Evolutionary conservation across 2,888 invertebrate genomes (phyloP), one percentile per base, ranked within the genome.

Genomic region (Scaptomyza cyrtandrae): DNA sequence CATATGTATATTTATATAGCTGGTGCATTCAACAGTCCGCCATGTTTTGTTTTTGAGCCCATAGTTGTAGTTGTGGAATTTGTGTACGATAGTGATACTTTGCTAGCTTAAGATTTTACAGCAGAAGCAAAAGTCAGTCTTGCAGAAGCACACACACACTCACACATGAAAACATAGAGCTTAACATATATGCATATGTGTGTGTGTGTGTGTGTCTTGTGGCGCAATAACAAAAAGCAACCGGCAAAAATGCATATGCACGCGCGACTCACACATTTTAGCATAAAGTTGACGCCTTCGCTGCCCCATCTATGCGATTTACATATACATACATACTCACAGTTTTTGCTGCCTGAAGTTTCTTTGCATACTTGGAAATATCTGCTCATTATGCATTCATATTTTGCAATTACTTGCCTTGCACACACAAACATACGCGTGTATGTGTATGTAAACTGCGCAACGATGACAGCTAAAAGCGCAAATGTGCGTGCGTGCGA

Each of bases 361-460:
- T 77, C 86, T 59, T 63, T 75, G 81, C 72, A 71, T 61, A 87
- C 86, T 90, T 87, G 88, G 70, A 82, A 87, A 89, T 84, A 87
- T 87, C 82, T 87, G 80, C 84, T 90, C 90, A 89, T 90, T 90
- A 90, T 90, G 83, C 86, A 90, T 90, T 90, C 90, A 90, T 88
- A 86, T 90, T 89, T 90, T 78, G 69, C 82, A 88, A 86, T 88
- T 86, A 89, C 80, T 76, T 71, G 57, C 63, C 55, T 50, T 35
- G 44, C 55, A 62, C 41, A 58, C 46, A 70, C 44, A 54, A 45
- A 44, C 35, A 56, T 16, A 49, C 16, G 1, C 13, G 24, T 24
- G 24, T 24, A 3, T 24, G 5, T 24, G n/a, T 19, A 24, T n/a
- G 19, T 50, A 57, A 37, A 48, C 35, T 29, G 29, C 37, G 50